Base-by-base conservation (phyloP, 2,888 invertebrate genomes). In the Melieria picta region DNA sequence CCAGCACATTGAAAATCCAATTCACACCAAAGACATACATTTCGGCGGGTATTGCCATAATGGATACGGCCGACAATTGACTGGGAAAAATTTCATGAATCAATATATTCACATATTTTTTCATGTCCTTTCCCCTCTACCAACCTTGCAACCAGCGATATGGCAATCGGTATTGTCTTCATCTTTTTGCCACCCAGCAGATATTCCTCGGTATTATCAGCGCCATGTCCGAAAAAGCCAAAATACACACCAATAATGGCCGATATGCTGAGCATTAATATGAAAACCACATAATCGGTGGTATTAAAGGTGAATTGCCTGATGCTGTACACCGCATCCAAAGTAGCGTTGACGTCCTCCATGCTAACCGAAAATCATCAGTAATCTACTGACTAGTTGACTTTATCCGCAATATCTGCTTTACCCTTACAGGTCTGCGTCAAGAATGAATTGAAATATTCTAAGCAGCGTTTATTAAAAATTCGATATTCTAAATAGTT, bases 181-280 rank as follows among this genome's bases (percentile, higher is more conserved):
- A 91, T 88, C 55, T 87, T 87, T 75, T 88, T 88, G 70, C 89
- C 89, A 4, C 90, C 91, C 82, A 90, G 87, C 57, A 91, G 85
- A 80, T 91, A 91, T 73, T 89, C 89, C 11, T 90, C 89, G 1
- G 87, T 86, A 3, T 88, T 88, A 75, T 88, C 89, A 16, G 84
- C 84, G 47, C 85, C 83, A 75, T 87, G 88, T 57, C 88, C 88
- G 75, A 87, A 88, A 77, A 87, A 89, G 63, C 88, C 88, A 76
- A 90, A 89, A 80, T 90, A 91, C n/a, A 90, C 81, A 16, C 91
- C 91, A 66, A 91, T 90, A 1, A 83, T 84, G 0, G 89, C 88
- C 1, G 90, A 91, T 60, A 89, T 79, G 57, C 82, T 76, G 56
- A 91, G 82, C 88, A 90, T 89, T 4, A 86, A 55, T 0, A 79